phyloP scores from a whole-genome alignment of 1,140 invertebrate genomes.

The Cotesia glomerata region DNA sequence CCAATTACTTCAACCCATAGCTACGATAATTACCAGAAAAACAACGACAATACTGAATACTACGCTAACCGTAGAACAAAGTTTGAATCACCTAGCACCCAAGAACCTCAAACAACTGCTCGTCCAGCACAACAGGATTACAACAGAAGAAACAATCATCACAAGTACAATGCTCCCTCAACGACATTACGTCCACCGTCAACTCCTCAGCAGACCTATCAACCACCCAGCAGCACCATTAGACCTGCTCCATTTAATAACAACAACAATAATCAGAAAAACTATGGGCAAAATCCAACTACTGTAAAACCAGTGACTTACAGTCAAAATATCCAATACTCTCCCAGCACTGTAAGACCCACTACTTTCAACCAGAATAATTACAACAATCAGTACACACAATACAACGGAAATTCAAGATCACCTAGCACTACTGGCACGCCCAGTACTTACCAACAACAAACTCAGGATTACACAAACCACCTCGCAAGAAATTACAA shows the following conservation, averaged over 20 bases:
- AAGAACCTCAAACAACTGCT: conserved; percentile 45
- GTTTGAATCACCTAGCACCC: conserved; percentile 9
- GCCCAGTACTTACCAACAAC: conserved; percentile 51
- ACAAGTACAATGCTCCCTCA: conserved; percentile 29
- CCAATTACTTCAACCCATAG: conserved; percentile 43
- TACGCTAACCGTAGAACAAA: conserved; percentile 33
- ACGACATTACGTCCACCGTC: conserved; percentile 35
- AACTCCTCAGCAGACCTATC: conserved; percentile 48
- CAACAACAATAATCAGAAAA: conserved; percentile 43
- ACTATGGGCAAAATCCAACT: conserved; percentile 36
- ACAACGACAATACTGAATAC: conserved; percentile 34
- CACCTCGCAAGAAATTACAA: conserved; percentile 55
- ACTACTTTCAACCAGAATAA: neutral
- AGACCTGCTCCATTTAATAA: conserved; percentile 38
- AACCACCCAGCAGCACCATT: conserved; percentile 48
- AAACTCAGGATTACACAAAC: conserved; percentile 44
- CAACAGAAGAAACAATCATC: conserved; percentile 32
- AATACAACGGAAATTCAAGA: conserved; percentile 32
- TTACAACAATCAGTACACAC: conserved; percentile 42
- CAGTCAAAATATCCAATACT: conserved; percentile 39
- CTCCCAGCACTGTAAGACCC: neutral
- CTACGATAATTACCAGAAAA: conserved; percentile 39
- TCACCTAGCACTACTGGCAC: conserved; percentile 46
- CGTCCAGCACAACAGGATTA: conserved; percentile 26
- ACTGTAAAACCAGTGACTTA: conserved; percentile 36